phyloP scores from a whole-genome alignment of 2,888 invertebrate species.

The Acrobasis suavella region DNA sequence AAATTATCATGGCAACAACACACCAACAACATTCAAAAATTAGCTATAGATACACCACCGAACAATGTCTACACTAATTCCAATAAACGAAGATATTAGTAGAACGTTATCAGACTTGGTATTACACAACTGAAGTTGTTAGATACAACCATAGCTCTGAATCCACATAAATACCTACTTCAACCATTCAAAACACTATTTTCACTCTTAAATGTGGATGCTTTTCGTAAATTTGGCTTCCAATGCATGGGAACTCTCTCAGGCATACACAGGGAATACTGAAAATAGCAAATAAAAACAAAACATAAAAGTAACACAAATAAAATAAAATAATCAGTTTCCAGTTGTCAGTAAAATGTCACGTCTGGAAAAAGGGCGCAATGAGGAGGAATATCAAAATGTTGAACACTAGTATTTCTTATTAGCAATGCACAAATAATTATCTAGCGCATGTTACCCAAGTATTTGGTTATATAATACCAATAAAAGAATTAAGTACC shows the following conservation, averaged over 20 bases:
- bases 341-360: slow-evolving; percentile 11
- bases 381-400: neutral
- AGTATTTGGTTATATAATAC: neutral
- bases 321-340: slow-evolving; percentile 33
- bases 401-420: neutral
- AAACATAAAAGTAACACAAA: slow-evolving; percentile 55
- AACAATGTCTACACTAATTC: slow-evolving; percentile 73
- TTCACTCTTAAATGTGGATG: slow-evolving; percentile 82
- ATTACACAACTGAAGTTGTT: slow-evolving; percentile 47
- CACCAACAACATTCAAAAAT: slow-evolving; percentile 77
- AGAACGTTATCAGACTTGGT: slow-evolving; percentile 45
- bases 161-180: slow-evolving; percentile 71
- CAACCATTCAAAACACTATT: slow-evolving; percentile 82
- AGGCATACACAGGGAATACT: slow-evolving; percentile 82
- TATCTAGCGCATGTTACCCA: slow-evolving; percentile 6
- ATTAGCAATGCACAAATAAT: neutral
- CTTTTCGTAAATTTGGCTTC: slow-evolving; percentile 82
- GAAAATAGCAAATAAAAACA: slow-evolving; percentile 65
- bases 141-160: slow-evolving; percentile 47
- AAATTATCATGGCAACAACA: slow-evolving; percentile 73
- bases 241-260: slow-evolving; percentile 81
- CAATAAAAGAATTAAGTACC: neutral
- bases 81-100: slow-evolving; percentile 54
- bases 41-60: slow-evolving; percentile 78
- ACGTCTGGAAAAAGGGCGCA: slow-evolving; percentile 1